Percentiles rank a stretch among this genome's conserved stretches.
Evolutionary conservation across 1,140 invertebrate genomes (phyloP).

Genomic region (Drosophila mayri): DNA sequence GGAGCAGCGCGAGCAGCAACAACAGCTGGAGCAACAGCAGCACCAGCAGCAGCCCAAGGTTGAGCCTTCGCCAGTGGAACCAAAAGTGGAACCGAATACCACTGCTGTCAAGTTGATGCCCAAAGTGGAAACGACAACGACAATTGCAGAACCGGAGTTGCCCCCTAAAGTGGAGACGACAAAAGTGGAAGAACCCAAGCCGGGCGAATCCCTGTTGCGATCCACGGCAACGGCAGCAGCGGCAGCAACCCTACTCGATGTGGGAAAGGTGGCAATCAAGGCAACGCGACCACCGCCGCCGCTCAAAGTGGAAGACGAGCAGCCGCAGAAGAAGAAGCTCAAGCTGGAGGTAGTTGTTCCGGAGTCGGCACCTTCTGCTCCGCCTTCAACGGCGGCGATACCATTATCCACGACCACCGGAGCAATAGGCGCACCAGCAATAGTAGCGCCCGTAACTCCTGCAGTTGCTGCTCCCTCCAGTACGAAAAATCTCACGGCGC

Average conservation of each 20-base stretch:
- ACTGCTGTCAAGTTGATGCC: conserved; percentile 20
- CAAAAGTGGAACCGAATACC: conserved; percentile 13
- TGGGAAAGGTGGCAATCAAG: conserved; percentile 44
- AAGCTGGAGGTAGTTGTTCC: conserved; percentile 43
- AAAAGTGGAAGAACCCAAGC: conserved; percentile 50
- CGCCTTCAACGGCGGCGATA: background rate
- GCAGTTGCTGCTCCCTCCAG: conserved; percentile 8
- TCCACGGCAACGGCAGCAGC: conserved; percentile 32
- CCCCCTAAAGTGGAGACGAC: conserved; percentile 8
- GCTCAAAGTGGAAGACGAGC: conserved; percentile 58
- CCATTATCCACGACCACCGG: background rate
- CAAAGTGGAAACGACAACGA: conserved; percentile 20
- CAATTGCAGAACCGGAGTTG: conserved; percentile 14
- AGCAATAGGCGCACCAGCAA: background rate
- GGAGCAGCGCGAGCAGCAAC: conserved; percentile 73
- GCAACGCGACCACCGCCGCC: conserved; percentile 7
- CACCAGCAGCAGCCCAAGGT: conserved; percentile 8
- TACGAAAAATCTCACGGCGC: conserved; percentile 84
- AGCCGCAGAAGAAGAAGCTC: conserved; percentile 62
- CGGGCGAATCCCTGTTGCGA: conserved; percentile 66
- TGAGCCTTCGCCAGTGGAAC: conserved; percentile 3
- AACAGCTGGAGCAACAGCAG: conserved; percentile 41
- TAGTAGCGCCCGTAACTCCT: background rate
- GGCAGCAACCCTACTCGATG: conserved; percentile 27
- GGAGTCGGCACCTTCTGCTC: background rate